Conservation (phyloP, 2,797 vertebrate genomes). For the Epinephelus malabaricus region DNA sequence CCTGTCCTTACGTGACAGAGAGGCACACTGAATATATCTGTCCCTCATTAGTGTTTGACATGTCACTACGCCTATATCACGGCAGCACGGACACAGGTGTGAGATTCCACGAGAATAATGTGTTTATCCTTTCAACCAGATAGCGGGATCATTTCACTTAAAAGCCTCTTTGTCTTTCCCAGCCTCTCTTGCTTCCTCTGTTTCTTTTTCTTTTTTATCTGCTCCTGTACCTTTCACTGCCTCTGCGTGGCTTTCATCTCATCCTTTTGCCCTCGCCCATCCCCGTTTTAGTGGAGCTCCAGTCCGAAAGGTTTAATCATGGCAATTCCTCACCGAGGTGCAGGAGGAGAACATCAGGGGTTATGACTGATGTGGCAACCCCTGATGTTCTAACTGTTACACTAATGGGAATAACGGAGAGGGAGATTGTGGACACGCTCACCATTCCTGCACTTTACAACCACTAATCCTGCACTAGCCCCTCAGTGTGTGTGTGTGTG, state of each 20-base stretch:
- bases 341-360: constrained; percentile 18
- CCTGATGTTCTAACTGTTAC: constrained; percentile 30
- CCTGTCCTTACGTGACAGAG: constrained; percentile 27
- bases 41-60: constrained; percentile 63
- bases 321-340: constrained; percentile 23
- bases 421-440: constrained; percentile 5
- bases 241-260: constrained; percentile 37
- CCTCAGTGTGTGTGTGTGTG: not conserved
- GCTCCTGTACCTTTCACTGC: constrained; percentile 30
- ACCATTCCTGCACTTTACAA: constrained; percentile 11
- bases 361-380: constrained; percentile 24
- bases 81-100: constrained; percentile 32
- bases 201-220: too few relatives aligned
- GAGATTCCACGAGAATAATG: constrained; percentile 11
- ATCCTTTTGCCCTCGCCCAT: not conserved
- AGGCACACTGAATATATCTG: constrained; percentile 7
- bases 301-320: constrained; percentile 41
- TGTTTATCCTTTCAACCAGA: constrained; percentile 38
- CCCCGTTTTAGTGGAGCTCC: constrained; percentile 3
- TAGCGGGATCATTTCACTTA: constrained; percentile 11
- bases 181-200: not conserved
- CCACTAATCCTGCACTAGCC: not conserved
- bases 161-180: constrained; percentile 39
- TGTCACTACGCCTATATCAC: constrained; percentile 21
- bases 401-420: constrained; percentile 37